Percentiles rank a stretch among this genome's conserved stretches.
Conservation (phyloP, 1,140 invertebrate species). For the Bombus turneri region DNA sequence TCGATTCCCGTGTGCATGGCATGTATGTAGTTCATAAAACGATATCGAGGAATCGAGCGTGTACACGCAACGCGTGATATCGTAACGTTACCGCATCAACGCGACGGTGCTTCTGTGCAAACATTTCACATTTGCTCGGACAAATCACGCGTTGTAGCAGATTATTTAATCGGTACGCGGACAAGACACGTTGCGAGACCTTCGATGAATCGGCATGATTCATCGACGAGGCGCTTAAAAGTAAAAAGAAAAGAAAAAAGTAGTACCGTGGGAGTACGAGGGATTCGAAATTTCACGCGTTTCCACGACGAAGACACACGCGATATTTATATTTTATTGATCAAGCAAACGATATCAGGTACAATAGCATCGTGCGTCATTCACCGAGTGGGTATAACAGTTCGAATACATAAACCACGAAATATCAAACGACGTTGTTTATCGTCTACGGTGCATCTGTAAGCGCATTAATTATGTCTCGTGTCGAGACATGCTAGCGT, state of each 20-base stretch:
- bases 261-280: background rate
- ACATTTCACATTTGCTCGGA: background rate
- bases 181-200: background rate
- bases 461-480: constrained; percentile 25
- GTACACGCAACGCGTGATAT: constrained; percentile 1
- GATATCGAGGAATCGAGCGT: constrained; percentile 16
- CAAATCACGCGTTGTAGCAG: background rate
- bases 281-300: background rate
- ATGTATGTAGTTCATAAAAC: background rate
- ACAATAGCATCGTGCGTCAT: constrained; percentile 49
- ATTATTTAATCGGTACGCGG: constrained; percentile 13
- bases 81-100: constrained; percentile 7
- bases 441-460: background rate
- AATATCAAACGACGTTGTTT: constrained; percentile 38
- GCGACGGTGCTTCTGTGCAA: background rate
- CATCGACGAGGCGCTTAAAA: background rate
- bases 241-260: rapidly evolving
- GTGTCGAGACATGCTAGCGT: background rate
- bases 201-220: background rate
- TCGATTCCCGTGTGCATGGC: background rate
- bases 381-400: background rate
- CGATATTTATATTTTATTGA: constrained; percentile 57
- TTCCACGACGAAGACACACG: background rate
- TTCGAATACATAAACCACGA: constrained; percentile 2
- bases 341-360: constrained; percentile 33